A percentile compares a stretch with the other conserved stretches of the same genome.
These are phyloP conservation scores for Drosophila pruinosa DNA, from an alignment of 1,140 invertebrate species.

Conservation along the genomic window DNA sequence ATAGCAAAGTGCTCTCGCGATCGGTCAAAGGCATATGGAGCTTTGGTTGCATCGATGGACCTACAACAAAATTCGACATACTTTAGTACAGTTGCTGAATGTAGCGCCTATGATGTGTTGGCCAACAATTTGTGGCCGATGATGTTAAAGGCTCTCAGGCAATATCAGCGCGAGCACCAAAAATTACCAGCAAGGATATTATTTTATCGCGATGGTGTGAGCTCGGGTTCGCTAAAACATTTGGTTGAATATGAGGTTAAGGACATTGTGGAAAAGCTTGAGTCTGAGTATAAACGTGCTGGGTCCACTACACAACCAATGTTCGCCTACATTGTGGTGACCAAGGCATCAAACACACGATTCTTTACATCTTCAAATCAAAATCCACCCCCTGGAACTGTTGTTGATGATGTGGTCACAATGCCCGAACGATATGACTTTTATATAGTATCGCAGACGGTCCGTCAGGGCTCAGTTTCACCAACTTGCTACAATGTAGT, in stretches of 20 bases:
- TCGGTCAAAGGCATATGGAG: constrained; percentile 87
- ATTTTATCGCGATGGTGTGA: constrained; percentile 92
- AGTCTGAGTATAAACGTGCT: constrained; percentile 83
- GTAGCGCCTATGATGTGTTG: constrained; percentile 89
- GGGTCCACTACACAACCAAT: constrained; percentile 76
- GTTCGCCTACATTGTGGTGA: constrained; percentile 90
- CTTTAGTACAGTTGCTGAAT: constrained; percentile 84
- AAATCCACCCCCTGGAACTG: constrained; percentile 90
- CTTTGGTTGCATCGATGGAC: constrained; percentile 92
- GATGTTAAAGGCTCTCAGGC: constrained; percentile 85
- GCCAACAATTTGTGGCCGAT: constrained; percentile 86
- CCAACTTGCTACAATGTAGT: constrained; percentile 93
- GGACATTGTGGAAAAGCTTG: constrained; percentile 84
- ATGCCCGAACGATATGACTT: constrained; percentile 93
- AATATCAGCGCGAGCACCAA: constrained; percentile 83
- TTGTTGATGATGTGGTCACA: constrained; percentile 94
- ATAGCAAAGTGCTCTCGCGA: constrained; percentile 91
- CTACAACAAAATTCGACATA: constrained; percentile 84
- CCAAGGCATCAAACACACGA: constrained; percentile 88
- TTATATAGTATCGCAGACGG: constrained; percentile 90
- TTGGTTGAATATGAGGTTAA: constrained; percentile 83
- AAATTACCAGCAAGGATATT: constrained; percentile 85
- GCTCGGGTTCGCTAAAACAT: constrained; percentile 91
- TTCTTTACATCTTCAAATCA: constrained; percentile 83
- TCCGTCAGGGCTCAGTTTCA: constrained; percentile 90